These are phyloP conservation scores for Lutjanus argentimaculatus DNA, from an alignment of 2,797 vertebrate species.

Conservation along the genomic window DNA sequence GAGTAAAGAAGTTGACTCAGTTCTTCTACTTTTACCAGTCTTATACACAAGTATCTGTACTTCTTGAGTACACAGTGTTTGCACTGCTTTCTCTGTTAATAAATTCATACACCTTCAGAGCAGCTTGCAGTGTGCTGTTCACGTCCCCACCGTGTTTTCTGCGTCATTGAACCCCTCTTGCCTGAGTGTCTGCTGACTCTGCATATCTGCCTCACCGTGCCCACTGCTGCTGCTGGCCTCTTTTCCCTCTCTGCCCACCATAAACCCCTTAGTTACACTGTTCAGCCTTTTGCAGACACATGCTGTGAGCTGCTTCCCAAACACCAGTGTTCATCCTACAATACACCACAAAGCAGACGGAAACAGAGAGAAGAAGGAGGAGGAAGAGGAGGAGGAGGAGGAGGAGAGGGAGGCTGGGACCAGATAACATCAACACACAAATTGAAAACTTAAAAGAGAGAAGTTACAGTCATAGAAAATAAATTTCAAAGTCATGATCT, in stretches of 20 bases:
- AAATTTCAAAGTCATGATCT: constrained; percentile 23
- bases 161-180: constrained; percentile 61
- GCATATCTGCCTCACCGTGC: constrained; percentile 58
- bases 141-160: constrained; percentile 57
- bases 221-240: constrained; percentile 56
- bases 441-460: constrained; percentile 25
- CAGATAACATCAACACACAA: constrained; percentile 16
- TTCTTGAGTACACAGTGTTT: no score
- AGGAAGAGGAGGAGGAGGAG: no score
- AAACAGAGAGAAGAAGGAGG: not conserved
- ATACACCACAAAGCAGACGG: constrained; percentile 30
- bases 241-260: constrained; percentile 32
- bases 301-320: constrained; percentile 28
- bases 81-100: not conserved
- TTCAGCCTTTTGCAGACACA: constrained; percentile 48
- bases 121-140: constrained; percentile 39
- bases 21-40: no score
- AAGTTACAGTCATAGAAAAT: constrained; percentile 14
- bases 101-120: constrained; percentile 36
- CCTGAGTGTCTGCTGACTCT: constrained; percentile 72
- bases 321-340: constrained; percentile 32
- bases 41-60: no score
- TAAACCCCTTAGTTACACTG: constrained; percentile 51
- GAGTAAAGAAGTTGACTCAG: no score
- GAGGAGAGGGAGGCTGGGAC: constrained; percentile 6